Evolutionary conservation across 2,113 vertebrate species (phyloP).

Genomic region (Nestor notabilis): DNA sequence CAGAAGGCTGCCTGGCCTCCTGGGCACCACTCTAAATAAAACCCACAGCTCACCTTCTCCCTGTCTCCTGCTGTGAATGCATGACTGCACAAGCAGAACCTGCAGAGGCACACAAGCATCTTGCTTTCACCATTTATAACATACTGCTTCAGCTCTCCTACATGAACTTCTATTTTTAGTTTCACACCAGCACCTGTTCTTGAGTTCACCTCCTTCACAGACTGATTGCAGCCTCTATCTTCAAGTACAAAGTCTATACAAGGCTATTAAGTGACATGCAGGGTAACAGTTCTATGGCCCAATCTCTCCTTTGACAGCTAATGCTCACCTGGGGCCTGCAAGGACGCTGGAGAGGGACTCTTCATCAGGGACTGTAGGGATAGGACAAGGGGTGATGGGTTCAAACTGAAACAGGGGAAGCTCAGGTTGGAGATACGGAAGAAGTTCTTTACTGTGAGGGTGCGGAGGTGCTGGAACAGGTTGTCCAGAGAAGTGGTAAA

Average conservation of each 20-base stretch:
- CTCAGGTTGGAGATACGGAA: neutral
- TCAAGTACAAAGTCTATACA: neutral
- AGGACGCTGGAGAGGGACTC: neutral
- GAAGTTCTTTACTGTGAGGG: neutral
- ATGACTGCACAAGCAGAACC: neutral
- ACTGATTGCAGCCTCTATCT: neutral
- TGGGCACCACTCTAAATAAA: neutral
- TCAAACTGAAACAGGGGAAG: neutral
- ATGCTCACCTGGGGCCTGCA: neutral
- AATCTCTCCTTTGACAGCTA: neutral
- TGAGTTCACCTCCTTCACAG: neutral
- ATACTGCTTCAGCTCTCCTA: neutral
- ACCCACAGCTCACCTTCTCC: neutral
- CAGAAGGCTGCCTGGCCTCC: neutral
- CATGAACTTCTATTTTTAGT: conserved; percentile 15
- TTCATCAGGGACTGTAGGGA: neutral
- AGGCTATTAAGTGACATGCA: neutral
- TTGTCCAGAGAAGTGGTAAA: neutral
- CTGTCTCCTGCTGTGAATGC: neutral
- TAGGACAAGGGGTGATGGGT: neutral
- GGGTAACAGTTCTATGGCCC: neutral
- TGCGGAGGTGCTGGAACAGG: neutral
- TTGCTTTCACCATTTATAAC: neutral
- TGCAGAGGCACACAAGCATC: neutral
- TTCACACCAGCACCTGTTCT: conserved; percentile 16